Percentiles rank a stretch among this genome's conserved stretches.
Evolutionary conservation across 2,797 vertebrate genomes (phyloP).

Genomic region (Setipinna tenuifilis): DNA sequence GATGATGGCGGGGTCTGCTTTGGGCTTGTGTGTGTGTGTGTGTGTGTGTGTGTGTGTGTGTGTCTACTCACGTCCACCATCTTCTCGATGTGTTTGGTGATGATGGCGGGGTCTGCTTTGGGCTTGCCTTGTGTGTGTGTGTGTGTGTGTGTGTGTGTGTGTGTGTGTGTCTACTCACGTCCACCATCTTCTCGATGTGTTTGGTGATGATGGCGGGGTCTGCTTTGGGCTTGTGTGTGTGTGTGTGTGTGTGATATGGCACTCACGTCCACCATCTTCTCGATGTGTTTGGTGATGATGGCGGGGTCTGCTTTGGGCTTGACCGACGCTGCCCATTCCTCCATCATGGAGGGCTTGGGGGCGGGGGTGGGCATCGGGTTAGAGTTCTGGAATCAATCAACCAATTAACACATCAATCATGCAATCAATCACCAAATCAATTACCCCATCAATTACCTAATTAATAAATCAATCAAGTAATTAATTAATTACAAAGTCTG

Average conservation of each 20-base stretch:
- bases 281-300: constrained; percentile 86
- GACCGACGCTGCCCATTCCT: constrained; percentile 87
- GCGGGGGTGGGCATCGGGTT: constrained; percentile 56
- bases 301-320: constrained; percentile 88
- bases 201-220: constrained; percentile 85
- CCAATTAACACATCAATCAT: too few relatives aligned
- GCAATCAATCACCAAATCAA: too few relatives aligned
- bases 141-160: not conserved
- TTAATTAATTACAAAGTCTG: too few relatives aligned
- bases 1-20: constrained; percentile 83
- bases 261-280: constrained; percentile 89
- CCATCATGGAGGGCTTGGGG: constrained; percentile 75
- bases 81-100: constrained; percentile 91
- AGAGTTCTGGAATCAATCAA: constrained; percentile 65
- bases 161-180: constrained; percentile 65
- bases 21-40: constrained; percentile 75
- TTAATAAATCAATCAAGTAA: too few relatives aligned
- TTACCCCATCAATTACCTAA: too few relatives aligned
- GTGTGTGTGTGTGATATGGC: not conserved
- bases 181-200: constrained; percentile 95
- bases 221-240: constrained; percentile 79
- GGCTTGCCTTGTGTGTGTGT: constrained; percentile 71
- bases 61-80: constrained; percentile 83
- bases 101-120: constrained; percentile 83
- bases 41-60: too few relatives aligned